Conservation (phyloP, 2,888 invertebrate genomes). For the Apoda limacodes region DNA sequence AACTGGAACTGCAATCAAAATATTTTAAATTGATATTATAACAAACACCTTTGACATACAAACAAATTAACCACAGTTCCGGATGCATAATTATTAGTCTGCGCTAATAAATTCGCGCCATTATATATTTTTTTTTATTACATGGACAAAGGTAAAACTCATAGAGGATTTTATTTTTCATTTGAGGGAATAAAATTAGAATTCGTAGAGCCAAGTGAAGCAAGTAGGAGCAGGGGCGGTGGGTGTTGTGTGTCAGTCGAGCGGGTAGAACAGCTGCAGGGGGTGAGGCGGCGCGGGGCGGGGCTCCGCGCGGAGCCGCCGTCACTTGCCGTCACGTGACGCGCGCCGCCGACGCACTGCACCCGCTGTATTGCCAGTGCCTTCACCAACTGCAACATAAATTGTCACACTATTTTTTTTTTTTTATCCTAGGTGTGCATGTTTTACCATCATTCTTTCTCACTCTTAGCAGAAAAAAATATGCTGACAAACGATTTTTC, state of each 20-base stretch:
- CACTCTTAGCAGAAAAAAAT: too few relatives aligned
- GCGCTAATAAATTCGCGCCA: too few relatives aligned
- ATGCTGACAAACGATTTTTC: too few relatives aligned
- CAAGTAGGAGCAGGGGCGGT: slow-evolving; percentile 18
- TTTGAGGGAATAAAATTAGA: slow-evolving; percentile 23
- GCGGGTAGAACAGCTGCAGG: slow-evolving; percentile 21
- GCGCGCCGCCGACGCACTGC: slow-evolving; percentile 71
- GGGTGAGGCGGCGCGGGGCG: slow-evolving; percentile 35
- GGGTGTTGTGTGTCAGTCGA: slow-evolving; percentile 15
- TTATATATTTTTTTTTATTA: too few relatives aligned
- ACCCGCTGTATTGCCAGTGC: slow-evolving; percentile 30
- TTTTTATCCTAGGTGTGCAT: too few relatives aligned
- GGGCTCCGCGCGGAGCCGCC: slow-evolving; percentile 68
- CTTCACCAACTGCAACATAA: slow-evolving; percentile 41
- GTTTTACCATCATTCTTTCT: too few relatives aligned
- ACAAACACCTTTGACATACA: slow-evolving; percentile 8
- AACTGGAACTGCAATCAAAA: not conserved
- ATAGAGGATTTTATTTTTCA: slow-evolving; percentile 6
- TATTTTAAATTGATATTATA: too few relatives aligned
- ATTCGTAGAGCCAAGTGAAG: slow-evolving; percentile 26
- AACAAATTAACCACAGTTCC: too few relatives aligned
- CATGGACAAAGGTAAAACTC: too few relatives aligned
- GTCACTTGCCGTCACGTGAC: slow-evolving; percentile 83
- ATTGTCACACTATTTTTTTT: too few relatives aligned
- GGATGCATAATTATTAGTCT: too few relatives aligned